Evolutionary conservation across 1,140 invertebrate species (phyloP), one percentile per base, ranked within the genome.

Genomic region (Tetramorium simillimum): DNA sequence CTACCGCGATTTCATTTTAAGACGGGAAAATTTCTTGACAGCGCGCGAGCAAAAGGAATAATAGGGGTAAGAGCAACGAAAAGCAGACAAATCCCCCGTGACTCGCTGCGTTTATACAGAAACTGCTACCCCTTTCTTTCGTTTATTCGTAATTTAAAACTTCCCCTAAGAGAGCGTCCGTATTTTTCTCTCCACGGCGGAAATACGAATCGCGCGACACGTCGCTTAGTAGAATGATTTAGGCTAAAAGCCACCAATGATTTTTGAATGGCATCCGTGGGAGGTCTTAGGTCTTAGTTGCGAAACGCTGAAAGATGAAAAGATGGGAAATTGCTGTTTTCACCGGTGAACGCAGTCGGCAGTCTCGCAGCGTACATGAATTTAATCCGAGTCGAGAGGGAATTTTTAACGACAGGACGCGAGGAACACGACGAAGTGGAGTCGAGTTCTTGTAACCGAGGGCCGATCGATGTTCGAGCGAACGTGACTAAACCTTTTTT

Each of bases 401-500:
- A 84, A 75, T 84, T 84, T 84, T 75, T 84, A 84, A 84, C 53
- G 69, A 82, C 51, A 73, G 40, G 37, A 62, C 80, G 53, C 80
- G 53, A 84, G 80, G 80, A 73, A 84, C 67, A 37, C 67, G 40
- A 46, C 67, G 80, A 58, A 73, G 80, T 56, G 69, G 43, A 80
- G n/a, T 67, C 33, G 82, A 81, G 87, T 77, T 62, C 69, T 72
- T 84, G 76, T 89, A 88, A 86, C 88, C 88, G 77, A 89, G 84
- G 85, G 85, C 65, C 90, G 93, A 94, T 93, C 93, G 92, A 94
- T 94, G 92, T 91, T 92, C 87, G 86, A 90, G 80, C 88, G 93
- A 93, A 93, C 93, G 92, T 94, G 93, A 93, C 93, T 93, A 92
- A 93, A 93, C 91, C 91, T 92, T 92, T 93, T 92, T 65, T 56